phyloP scores from a whole-genome alignment of 2,797 vertebrate genomes.

The Poeciliopsis gracilis region DNA sequence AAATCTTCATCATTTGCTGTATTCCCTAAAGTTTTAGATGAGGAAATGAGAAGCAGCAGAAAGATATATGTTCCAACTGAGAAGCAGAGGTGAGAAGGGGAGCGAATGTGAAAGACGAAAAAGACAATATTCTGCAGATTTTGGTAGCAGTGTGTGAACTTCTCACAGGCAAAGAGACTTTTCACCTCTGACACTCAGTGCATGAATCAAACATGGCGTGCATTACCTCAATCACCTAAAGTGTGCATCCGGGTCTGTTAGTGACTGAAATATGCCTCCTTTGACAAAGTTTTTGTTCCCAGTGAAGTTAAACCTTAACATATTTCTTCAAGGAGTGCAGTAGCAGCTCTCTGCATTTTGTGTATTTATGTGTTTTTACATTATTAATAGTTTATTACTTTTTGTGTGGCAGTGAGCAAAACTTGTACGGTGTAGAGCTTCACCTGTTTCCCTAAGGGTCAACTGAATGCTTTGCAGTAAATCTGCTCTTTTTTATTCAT shows the following conservation, averaged over 20 bases:
- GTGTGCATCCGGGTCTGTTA: slow-evolving; percentile 10
- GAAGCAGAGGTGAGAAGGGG: slow-evolving; percentile 26
- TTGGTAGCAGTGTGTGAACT: slow-evolving; percentile 42
- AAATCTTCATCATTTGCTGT: background rate
- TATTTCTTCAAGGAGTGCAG: slow-evolving; percentile 6
- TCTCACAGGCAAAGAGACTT: slow-evolving; percentile 29
- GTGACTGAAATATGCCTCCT: slow-evolving; percentile 19
- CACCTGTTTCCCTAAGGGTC: slow-evolving; percentile 30
- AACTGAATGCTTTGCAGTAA: slow-evolving; percentile 50
- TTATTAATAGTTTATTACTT: slow-evolving; percentile 37
- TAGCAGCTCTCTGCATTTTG: background rate
- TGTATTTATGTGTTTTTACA: slow-evolving; percentile 32
- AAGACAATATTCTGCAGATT: slow-evolving; percentile 1
- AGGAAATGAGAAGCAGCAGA: slow-evolving; percentile 40
- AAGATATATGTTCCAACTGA: slow-evolving; percentile 38
- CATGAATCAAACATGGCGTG: slow-evolving; percentile 54
- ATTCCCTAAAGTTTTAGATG: slow-evolving; percentile 24
- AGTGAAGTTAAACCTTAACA: slow-evolving; percentile 11
- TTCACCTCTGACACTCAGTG: slow-evolving; percentile 49
- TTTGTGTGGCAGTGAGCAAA: slow-evolving; percentile 22
- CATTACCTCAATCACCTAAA: slow-evolving; percentile 28
- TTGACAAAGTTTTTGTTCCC: slow-evolving; percentile 7
- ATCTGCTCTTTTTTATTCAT: slow-evolving; percentile 51
- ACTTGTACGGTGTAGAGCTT: slow-evolving; percentile 1
- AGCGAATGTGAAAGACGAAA: slow-evolving; percentile 30